phyloP scores from a whole-genome alignment of 2,888 invertebrate genomes.

The Calliscelio sp. region DNA sequence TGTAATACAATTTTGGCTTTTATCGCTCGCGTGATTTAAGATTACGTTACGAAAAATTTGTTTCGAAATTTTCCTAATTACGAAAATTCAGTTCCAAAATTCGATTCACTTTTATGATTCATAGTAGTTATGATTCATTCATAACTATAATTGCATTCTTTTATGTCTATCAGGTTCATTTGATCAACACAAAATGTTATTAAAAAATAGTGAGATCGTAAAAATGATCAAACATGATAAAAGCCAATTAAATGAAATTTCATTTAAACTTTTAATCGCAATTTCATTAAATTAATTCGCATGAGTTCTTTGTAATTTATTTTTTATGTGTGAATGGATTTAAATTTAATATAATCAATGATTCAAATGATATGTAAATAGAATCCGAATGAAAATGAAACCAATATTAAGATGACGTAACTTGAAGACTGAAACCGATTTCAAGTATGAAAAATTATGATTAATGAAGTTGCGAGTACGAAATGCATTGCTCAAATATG shows the following conservation, averaged over 20 bases:
- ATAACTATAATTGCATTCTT: conserved; percentile 26
- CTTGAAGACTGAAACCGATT: no score
- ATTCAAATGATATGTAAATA: background rate
- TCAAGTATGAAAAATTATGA: background rate
- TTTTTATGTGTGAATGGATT: no score
- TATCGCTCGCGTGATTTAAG: conserved; percentile 26
- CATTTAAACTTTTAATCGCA: conserved; percentile 23
- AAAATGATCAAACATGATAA: conserved; percentile 39
- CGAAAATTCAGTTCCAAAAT: background rate
- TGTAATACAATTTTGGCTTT: conserved; percentile 31
- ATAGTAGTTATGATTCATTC: conserved; percentile 11
- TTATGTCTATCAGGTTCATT: conserved; percentile 21
- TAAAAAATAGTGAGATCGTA: conserved; percentile 8
- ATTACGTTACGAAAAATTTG: background rate
- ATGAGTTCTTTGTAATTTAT: no score
- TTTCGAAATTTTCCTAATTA: no score
- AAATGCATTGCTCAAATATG: conserved; percentile 3
- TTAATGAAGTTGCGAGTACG: background rate
- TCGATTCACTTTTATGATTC: conserved; percentile 14
- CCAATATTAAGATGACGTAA: background rate
- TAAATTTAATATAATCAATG: no score
- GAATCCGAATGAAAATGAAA: background rate
- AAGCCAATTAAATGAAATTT: conserved; percentile 19
- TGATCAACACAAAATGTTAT: conserved; percentile 14
- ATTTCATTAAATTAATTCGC: no score